Conservation (phyloP, 2,888 invertebrate genomes). For the Tryphoninae sp. region DNA sequence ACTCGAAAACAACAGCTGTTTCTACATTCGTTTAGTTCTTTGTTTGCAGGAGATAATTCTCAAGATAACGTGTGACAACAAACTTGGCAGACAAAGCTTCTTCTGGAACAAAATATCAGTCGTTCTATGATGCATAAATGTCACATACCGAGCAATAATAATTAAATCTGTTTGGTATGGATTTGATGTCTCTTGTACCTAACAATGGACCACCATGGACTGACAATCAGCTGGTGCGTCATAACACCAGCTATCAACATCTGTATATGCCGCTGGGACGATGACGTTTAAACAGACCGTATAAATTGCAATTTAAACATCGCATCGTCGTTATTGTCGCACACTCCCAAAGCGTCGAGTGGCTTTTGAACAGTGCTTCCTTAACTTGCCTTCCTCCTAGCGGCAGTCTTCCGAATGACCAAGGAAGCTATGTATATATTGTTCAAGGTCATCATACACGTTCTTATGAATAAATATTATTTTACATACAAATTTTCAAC, state of each 20-base stretch:
- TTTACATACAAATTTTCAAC: no score
- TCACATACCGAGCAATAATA: not conserved
- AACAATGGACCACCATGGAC: constrained; percentile 41
- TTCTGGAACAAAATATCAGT: not conserved
- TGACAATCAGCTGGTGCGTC: constrained; percentile 44
- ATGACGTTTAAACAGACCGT: no score
- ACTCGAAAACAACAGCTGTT: not conserved
- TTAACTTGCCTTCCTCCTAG: no score
- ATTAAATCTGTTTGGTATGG: constrained; percentile 62
- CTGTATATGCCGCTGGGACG: no score
- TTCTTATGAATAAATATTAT: no score
- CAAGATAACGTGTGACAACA: not conserved
- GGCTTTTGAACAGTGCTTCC: no score
- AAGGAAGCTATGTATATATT: no score
- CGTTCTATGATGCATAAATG: not conserved
- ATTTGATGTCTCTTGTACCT: constrained; percentile 71
- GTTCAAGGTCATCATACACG: no score
- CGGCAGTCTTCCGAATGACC: no score
- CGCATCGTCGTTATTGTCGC: no score
- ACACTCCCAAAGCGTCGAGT: not conserved
- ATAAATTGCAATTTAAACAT: no score
- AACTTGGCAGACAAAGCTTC: not conserved
- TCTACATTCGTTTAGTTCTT: not conserved
- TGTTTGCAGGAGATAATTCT: not conserved
- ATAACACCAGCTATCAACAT: not conserved